Evolutionary conservation across 64 coral and sea anemone genomes (phyloP).

Genomic region (Stichodactyla helianthus): DNA sequence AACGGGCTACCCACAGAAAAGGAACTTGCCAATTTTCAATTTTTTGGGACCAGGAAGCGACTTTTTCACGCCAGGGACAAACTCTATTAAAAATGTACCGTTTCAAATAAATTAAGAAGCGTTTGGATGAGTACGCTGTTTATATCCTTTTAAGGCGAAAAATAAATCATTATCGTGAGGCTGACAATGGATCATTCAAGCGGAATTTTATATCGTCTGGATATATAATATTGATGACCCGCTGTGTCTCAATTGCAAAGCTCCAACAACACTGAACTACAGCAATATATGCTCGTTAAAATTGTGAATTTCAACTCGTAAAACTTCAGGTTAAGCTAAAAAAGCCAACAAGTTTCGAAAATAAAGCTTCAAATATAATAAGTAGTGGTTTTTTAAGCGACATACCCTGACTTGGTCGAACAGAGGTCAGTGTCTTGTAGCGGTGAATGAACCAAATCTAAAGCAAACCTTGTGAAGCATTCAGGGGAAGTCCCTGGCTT

Average conservation of each 20-base stretch:
- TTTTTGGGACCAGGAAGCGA: too few species aligned
- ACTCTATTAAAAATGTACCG: too few species aligned
- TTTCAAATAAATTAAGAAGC: too few species aligned
- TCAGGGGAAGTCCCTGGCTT: conserved; percentile 61
- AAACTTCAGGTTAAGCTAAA: neutral
- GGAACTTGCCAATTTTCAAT: too few species aligned
- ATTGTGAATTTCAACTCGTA: neutral
- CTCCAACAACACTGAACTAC: neutral
- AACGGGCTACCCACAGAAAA: too few species aligned
- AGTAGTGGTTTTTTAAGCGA: neutral
- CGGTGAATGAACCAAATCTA: neutral
- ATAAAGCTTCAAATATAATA: neutral
- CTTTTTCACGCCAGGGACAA: too few species aligned
- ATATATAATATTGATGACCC: neutral
- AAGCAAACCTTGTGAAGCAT: neutral
- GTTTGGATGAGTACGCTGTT: too few species aligned
- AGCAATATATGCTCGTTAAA: neutral
- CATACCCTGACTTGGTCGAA: neutral
- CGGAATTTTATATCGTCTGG: neutral
- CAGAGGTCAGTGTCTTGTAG: neutral
- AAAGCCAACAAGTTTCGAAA: neutral
- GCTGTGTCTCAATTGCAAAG: neutral
- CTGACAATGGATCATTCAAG: too few species aligned
- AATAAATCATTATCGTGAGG: too few species aligned
- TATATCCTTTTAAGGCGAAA: too few species aligned